Evolutionary conservation across 2,888 invertebrate genomes (phyloP).

Genomic region (Drosophila cognata): DNA sequence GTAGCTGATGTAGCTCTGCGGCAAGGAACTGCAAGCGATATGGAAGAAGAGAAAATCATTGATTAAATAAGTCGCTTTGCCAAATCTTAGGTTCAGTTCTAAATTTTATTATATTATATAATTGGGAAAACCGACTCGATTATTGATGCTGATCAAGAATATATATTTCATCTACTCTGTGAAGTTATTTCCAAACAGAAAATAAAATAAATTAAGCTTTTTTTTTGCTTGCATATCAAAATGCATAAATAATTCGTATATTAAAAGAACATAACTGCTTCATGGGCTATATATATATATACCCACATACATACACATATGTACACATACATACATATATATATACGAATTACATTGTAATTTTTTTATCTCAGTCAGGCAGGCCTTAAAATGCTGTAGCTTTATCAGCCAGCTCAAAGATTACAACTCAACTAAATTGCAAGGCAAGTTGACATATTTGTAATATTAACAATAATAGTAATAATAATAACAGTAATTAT

Average conservation of each 20-base stretch:
- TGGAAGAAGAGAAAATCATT: neutral
- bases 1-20: constrained; percentile 67
- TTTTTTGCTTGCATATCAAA: neutral
- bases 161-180: neutral
- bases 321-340: neutral
- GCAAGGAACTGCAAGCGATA: constrained; percentile 49
- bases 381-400: too few species aligned
- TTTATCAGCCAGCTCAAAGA: neutral
- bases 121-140: neutral
- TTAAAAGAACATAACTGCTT: too few species aligned
- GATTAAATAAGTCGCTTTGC: neutral
- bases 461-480: neutral
- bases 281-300: neutral
- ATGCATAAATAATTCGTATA: neutral
- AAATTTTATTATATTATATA: neutral
- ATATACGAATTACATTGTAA: neutral
- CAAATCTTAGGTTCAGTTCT: neutral
- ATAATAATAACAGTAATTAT: neutral
- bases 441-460: neutral
- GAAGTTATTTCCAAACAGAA: neutral
- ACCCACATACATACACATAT: too few species aligned
- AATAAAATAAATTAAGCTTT: neutral
- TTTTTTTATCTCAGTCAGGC: neutral
- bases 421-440: neutral
- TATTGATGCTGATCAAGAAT: neutral